Evolutionary conservation across 2,797 vertebrate species (phyloP).

Genomic region (Macropus fuliginosus): DNA sequence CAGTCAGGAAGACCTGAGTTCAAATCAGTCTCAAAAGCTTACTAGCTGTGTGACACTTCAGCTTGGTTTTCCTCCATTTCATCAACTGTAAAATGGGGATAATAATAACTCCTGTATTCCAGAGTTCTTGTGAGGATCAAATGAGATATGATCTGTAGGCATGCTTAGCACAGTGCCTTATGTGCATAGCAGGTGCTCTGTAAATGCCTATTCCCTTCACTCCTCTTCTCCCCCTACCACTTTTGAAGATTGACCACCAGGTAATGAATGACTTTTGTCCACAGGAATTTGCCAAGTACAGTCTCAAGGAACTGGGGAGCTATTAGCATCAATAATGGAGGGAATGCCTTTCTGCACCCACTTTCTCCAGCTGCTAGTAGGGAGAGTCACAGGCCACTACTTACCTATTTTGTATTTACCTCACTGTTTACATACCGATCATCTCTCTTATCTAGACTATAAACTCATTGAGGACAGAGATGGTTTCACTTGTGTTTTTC

Average conservation of each 20-base stretch:
- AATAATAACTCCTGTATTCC: not conserved
- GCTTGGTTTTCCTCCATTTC: not conserved
- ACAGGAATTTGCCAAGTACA: not conserved
- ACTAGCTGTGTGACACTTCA: not conserved
- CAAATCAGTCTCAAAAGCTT: not conserved
- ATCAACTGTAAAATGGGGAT: not conserved
- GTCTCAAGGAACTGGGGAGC: not conserved
- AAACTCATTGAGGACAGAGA: not conserved
- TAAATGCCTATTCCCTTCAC: not conserved
- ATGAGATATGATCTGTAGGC: not conserved
- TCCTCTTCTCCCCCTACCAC: not conserved
- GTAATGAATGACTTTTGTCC: not conserved
- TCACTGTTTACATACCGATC: not conserved
- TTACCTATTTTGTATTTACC: not conserved
- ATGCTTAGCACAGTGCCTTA: not conserved
- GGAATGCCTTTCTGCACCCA: not conserved
- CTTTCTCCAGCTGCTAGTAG: not conserved
- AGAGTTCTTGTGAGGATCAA: not conserved
- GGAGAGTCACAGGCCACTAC: not conserved
- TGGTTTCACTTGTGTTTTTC: not conserved
- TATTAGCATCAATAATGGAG: not conserved
- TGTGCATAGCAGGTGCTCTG: not conserved
- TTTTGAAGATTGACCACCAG: not conserved
- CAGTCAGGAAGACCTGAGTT: not conserved
- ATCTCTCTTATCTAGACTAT: not conserved